Evolutionary conservation across 1,140 invertebrate genomes (phyloP), one percentile per base, ranked within the genome.

Genomic region (Drosophila lacteicornis): DNA sequence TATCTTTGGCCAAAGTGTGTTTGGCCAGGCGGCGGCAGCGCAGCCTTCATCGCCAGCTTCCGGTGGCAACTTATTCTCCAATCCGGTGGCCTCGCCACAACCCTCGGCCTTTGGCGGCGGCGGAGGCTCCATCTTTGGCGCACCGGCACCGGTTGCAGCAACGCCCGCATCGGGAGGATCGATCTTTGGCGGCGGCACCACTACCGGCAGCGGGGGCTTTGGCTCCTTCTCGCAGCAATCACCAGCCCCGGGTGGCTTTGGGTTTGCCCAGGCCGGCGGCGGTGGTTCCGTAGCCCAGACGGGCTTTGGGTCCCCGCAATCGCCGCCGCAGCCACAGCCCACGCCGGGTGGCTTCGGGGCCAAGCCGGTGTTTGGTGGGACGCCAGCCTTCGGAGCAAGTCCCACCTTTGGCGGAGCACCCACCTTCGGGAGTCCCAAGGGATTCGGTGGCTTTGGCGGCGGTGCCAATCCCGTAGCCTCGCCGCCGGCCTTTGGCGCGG

Each of bases 351-450:
- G 58, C 13, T 69, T 92, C 55, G 91, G 92, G 15, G 85, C 70
- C 19, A 79, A 84, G 17, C 80, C 92, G 2, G 75, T 93, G 3
- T 92, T 92, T 57, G 92, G 92, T 2, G 82, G 90, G 17, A 66
- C 83, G 7, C 79, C 93, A 0, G 87, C 90, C 12, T 94, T 94
- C 68, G 94, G 94, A 4, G 76, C 92, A 2, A 67, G 92, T 42
- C 93, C 94, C 19, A 92, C 92, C 12, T 94, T 94, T 87, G 94
- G 94, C 4, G 91, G 91, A 8, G 91, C 94, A n/a, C 87, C 94
- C 1, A 91, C 93, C 3, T 94, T 94, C 80, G 94, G 94, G 36
- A 93, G 87, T 79, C 86, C 81, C 15, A 94, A 94, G 77, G 92
- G 93, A 19, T 94, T 94, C 75, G 93, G 94, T 25, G 51, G 83